Evolutionary conservation across 2,797 vertebrate genomes (phyloP).

Genomic region (Falco biarmicus): DNA sequence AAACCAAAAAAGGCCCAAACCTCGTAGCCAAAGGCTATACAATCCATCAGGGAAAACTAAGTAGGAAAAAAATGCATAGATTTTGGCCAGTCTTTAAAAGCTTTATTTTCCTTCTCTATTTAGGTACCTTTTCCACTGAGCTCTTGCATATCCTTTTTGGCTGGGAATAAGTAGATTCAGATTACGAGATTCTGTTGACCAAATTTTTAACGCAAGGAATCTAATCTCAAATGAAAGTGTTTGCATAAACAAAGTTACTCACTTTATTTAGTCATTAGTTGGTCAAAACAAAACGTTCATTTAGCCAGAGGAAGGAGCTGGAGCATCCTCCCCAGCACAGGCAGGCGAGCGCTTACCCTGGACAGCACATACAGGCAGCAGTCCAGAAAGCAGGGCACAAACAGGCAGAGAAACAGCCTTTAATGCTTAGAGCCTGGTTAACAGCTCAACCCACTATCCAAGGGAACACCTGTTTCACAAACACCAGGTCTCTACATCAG

Average conservation of each 20-base stretch:
- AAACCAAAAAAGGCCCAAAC: not conserved
- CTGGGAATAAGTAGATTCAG: not conserved
- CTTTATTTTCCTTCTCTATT: not conserved
- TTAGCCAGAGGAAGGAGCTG: not conserved
- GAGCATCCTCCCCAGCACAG: not conserved
- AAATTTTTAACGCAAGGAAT: not conserved
- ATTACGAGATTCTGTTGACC: not conserved
- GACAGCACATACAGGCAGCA: not conserved
- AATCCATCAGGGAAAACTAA: not conserved
- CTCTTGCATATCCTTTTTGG: not conserved
- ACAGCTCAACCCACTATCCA: not conserved
- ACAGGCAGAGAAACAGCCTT: not conserved
- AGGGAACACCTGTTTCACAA: not conserved
- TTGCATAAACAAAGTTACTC: not conserved
- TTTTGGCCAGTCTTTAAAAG: not conserved
- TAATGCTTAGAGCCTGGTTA: not conserved
- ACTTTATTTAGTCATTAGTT: not conserved
- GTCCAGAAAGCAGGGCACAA: not conserved
- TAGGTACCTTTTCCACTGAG: not conserved
- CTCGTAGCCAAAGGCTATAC: not conserved
- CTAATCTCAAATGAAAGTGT: not conserved
- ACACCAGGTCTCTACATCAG: not conserved
- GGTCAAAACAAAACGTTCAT: not conserved
- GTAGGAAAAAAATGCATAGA: not conserved
- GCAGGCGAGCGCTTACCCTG: not conserved